Evolutionary conservation across 1,140 invertebrate genomes (phyloP), one percentile per base, ranked within the genome.

Genomic region (Bombus vancouverensis): DNA sequence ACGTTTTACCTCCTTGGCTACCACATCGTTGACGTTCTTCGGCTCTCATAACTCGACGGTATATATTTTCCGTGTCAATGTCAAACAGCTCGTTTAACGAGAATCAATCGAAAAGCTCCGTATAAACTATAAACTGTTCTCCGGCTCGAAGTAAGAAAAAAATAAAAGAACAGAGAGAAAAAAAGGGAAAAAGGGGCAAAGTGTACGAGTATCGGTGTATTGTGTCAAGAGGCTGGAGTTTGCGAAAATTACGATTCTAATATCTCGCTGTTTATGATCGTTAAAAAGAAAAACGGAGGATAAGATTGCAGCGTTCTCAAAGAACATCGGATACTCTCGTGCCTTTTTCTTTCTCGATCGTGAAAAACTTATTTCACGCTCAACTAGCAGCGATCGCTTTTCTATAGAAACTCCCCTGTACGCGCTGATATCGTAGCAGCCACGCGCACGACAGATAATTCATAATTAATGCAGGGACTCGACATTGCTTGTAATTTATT

Each of bases 181-280:
- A 22, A 53, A 53, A 18, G 18, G 1, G 2, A 18, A 47, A 53
- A 53, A 0, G 47, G 1, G 5, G 0, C 0, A 2, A 22, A 22
- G 6, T 22, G 18, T 53, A 53, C 47, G 1, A 22, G 15, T 22
- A 53, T 53, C 47, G 47, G 18, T 22, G 47, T n/a, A 65, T 62
- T 57, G 74, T 42, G 53, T 71, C 37, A 68, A 71, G 32, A n/a
- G 34, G 73, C 37, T 5, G 62, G 1, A 39, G 65, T 62, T 42
- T 10, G 22, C 12, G 57, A 72, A 87, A 85, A 81, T 87, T 81
- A 85, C 72, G 82, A 76, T 81, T 89, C 84, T 88, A 81, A 88
- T 85, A 85, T 85, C 65, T 77, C 3, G 18, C 44, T 34, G 53
- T 53, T 53, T 53, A 83, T 59, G 66, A 66, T 53, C 59, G 15